Evolutionary conservation across 1,140 invertebrate genomes (phyloP).

Genomic region (Nebria ingens): DNA sequence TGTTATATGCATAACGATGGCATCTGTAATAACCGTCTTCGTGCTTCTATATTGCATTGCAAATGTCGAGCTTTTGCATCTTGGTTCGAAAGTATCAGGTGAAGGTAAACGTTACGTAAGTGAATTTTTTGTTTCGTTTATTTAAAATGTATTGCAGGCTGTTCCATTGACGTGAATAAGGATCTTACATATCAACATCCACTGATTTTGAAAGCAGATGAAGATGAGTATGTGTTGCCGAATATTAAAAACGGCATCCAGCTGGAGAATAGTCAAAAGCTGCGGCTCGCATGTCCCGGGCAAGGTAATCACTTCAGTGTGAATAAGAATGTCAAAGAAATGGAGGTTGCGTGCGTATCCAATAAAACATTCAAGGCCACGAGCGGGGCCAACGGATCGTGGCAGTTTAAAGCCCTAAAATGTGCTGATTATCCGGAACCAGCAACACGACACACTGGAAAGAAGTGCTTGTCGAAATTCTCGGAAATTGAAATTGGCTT

Average conservation of each 20-base stretch:
- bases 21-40: no score
- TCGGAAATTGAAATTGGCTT: constrained; percentile 28
- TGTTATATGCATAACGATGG: no score
- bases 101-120: no score
- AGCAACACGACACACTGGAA: neutral
- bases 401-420: neutral
- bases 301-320: neutral
- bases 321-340: neutral
- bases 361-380: neutral
- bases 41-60: no score
- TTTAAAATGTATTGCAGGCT: neutral
- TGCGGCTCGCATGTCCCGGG: neutral
- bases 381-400: neutral
- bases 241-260: neutral
- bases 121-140: no score
- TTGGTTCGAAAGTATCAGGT: no score
- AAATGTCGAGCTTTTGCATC: no score
- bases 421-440: neutral
- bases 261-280: neutral
- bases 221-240: neutral
- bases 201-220: neutral
- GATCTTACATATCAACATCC: neutral
- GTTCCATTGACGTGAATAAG: neutral
- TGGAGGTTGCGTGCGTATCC: neutral
- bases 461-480: neutral